phyloP scores from a whole-genome alignment of 1,140 invertebrate species.

The Bradynema listronoti region DNA sequence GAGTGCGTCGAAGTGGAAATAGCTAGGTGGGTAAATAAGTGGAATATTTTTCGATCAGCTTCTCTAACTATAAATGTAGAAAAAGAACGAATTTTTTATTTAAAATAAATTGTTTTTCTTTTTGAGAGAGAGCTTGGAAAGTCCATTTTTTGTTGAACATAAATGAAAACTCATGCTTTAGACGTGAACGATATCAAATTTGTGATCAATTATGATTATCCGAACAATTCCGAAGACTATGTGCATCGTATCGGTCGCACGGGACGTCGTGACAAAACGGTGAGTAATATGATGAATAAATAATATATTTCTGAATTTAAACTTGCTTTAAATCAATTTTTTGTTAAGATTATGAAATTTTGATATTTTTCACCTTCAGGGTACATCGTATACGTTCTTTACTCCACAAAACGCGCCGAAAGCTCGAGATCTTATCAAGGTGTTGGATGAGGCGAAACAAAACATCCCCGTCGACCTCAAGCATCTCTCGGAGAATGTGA shows the following conservation, averaged over 20 bases:
- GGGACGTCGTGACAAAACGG: conserved; percentile 72
- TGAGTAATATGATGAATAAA: conserved; percentile 6
- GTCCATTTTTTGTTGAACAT: conserved; percentile 8
- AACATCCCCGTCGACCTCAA: conserved; percentile 34
- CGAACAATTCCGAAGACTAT: conserved; percentile 95
- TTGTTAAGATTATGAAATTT: neutral
- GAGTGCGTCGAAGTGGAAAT: too few relatives aligned
- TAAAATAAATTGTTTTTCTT: neutral
- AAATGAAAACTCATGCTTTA: conserved; percentile 60
- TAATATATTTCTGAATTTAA: neutral
- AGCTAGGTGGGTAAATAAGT: too few relatives aligned
- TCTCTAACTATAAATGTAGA: too few relatives aligned
- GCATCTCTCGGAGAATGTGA: conserved; percentile 11
- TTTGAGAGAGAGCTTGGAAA: neutral
- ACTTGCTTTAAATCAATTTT: neutral
- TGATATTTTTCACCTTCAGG: conserved; percentile 58
- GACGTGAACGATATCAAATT: conserved; percentile 99
- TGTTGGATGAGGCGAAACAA: conserved; percentile 23
- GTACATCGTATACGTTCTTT: conserved; percentile 97
- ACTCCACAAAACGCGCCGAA: conserved; percentile 72
- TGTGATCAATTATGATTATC: conserved; percentile 99
- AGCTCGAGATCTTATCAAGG: conserved; percentile 51
- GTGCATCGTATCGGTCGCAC: conserved; percentile 94
- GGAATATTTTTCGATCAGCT: too few relatives aligned
- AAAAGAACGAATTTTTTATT: neutral